phyloP scores from a whole-genome alignment of 2,888 invertebrate species.

The Heliconius ethilla region DNA sequence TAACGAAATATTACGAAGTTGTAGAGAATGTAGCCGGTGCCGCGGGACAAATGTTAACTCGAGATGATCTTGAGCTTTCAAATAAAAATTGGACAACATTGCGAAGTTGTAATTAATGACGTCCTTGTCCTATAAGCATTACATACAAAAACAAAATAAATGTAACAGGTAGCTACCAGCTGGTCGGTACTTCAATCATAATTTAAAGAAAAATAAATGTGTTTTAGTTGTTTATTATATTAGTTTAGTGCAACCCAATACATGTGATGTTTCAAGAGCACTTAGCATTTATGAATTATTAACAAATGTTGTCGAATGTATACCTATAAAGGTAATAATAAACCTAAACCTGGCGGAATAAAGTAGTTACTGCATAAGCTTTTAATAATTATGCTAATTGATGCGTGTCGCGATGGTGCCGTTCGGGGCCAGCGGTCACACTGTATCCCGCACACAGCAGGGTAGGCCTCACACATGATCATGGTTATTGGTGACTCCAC shows the following conservation, averaged over 20 bases:
- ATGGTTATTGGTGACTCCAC: no score
- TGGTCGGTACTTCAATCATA: not conserved
- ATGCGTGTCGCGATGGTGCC: not conserved
- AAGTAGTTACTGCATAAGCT: conserved; percentile 3
- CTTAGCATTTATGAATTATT: no score
- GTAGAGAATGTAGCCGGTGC: no score
- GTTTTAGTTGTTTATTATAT: not conserved
- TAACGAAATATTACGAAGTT: not conserved
- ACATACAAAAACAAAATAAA: not conserved
- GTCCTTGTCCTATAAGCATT: not conserved
- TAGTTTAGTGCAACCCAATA: not conserved
- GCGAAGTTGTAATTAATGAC: not conserved
- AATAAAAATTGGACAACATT: not conserved
- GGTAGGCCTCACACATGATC: no score
- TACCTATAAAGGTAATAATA: not conserved
- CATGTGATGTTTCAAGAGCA: no score
- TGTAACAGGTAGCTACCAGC: not conserved
- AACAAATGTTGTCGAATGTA: no score
- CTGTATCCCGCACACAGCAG: no score
- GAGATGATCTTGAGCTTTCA: conserved; percentile 5
- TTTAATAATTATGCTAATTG: conserved; percentile 14
- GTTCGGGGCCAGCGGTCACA: no score
- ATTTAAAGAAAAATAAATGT: not conserved
- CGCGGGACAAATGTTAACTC: not conserved
- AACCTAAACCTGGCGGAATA: not conserved